Percentiles rank a stretch among this genome's conserved stretches.
phyloP scores from a whole-genome alignment of 2,797 vertebrate species.

The Anabas testudineus region DNA sequence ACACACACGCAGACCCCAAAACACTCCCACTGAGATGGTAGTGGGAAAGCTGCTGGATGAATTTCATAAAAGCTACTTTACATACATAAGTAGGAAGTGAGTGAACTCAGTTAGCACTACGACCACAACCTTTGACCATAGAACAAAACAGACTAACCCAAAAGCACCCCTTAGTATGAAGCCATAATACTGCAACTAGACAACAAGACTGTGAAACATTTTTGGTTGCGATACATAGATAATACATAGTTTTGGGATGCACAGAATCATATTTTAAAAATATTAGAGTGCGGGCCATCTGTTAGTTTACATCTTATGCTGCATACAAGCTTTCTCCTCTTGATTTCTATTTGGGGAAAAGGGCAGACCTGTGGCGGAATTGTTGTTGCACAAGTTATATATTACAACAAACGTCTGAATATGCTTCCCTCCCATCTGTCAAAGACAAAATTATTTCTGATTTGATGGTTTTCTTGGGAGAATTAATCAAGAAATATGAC shows the following conservation, averaged over 20 bases:
- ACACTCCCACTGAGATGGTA: conserved; percentile 63
- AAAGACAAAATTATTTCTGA: not conserved
- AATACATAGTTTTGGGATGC: not conserved
- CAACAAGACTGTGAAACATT: not conserved
- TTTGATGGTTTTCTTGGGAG: not conserved
- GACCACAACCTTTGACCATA: conserved; percentile 29
- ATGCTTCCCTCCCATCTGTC: too few relatives aligned
- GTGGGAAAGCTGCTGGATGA: conserved; percentile 47
- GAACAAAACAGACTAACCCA: conserved; percentile 7
- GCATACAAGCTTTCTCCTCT: not conserved
- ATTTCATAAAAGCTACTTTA: conserved; percentile 67
- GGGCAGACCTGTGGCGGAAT: not conserved
- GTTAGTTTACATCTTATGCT: not conserved
- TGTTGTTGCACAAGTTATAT: not conserved
- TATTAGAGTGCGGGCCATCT: not conserved
- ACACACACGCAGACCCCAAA: conserved; percentile 52
- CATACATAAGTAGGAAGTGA: conserved; percentile 53
- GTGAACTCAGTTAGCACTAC: conserved; percentile 26
- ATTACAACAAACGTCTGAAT: too few relatives aligned
- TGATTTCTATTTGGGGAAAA: not conserved
- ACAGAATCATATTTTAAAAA: not conserved
- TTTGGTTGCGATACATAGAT: conserved; percentile 2
- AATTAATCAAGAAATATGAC: not conserved
- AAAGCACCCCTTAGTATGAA: conserved; percentile 6
- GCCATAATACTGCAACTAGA: conserved; percentile 4